Conservation (phyloP, 2,888 invertebrate species). For the Orchesella flavescens region DNA sequence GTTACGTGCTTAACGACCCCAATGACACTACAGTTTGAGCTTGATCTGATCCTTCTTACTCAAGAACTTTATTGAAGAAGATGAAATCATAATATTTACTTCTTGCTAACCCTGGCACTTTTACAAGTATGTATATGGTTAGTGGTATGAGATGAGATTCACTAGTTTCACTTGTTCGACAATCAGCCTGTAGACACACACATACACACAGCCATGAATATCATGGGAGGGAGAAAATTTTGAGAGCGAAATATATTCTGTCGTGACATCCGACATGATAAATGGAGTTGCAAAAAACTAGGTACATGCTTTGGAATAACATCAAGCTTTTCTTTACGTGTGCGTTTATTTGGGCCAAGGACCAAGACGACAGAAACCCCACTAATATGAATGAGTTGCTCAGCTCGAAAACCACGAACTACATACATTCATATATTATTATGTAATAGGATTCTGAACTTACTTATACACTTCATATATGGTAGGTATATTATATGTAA, state of each 20-base stretch:
- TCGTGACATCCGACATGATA: slow-evolving; percentile 59
- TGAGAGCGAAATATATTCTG: slow-evolving; percentile 43
- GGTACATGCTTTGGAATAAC: neutral
- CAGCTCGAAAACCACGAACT: neutral
- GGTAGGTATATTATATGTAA: too few relatives aligned
- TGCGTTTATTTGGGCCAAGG: slow-evolving; percentile 22
- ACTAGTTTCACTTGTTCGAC: slow-evolving; percentile 1
- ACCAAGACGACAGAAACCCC: neutral
- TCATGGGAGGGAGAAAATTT: slow-evolving; percentile 20
- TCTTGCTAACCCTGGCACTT: neutral
- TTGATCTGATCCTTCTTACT: neutral
- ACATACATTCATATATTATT: too few relatives aligned
- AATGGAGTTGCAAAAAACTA: slow-evolving; percentile 51
- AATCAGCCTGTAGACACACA: slow-evolving; percentile 3
- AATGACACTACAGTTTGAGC: neutral
- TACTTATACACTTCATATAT: too few relatives aligned
- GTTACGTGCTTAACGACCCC: neutral
- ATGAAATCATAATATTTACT: slow-evolving; percentile 57
- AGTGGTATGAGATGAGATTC: too few relatives aligned
- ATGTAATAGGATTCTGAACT: too few relatives aligned
- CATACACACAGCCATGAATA: slow-evolving; percentile 17
- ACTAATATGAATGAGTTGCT: slow-evolving; percentile 20
- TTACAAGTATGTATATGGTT: neutral
- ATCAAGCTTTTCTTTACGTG: neutral
- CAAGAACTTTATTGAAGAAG: slow-evolving; percentile 18